A percentile compares a stretch with the other conserved stretches of the same genome.
Conservation (phyloP, 2,797 vertebrate species). For the Rhabdomys pumilio region DNA sequence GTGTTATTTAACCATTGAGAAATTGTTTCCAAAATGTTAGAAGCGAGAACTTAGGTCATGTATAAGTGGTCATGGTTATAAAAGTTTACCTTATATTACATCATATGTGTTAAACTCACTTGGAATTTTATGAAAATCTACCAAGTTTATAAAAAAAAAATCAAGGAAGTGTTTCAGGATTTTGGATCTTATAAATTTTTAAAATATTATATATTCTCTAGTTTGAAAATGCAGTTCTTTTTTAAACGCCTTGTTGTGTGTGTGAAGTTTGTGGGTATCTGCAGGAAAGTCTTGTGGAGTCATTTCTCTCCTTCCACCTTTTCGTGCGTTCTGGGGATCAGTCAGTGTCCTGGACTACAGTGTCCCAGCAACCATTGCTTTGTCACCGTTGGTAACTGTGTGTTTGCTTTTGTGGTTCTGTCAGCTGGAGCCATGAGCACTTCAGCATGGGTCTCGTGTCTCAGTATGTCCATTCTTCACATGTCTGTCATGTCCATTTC, state of each 20-base stretch:
- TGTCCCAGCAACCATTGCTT: not conserved
- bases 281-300: not conserved
- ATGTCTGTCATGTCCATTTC: not conserved
- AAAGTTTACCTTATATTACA: not conserved
- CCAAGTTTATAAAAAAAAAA: constrained; percentile 38
- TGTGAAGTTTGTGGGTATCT: not conserved
- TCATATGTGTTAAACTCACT: constrained; percentile 36
- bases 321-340: not conserved
- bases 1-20: constrained; percentile 6
- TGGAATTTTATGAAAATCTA: constrained; percentile 59
- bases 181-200: not conserved
- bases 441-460: not conserved
- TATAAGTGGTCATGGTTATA: not conserved
- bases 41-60: not conserved
- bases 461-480: not conserved
- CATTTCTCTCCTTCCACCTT: not conserved
- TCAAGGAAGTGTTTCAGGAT: not conserved
- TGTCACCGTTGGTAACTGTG: not conserved
- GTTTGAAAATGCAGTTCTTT: constrained; percentile 23
- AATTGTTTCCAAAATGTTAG: constrained; percentile 14
- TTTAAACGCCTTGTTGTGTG: not conserved
- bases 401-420: not conserved
- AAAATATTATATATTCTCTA: not conserved
- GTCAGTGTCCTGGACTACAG: not conserved
- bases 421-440: not conserved